phyloP scores from a whole-genome alignment of 2,113 vertebrate genomes.

The Boulengeromyrus knoepffleri region DNA sequence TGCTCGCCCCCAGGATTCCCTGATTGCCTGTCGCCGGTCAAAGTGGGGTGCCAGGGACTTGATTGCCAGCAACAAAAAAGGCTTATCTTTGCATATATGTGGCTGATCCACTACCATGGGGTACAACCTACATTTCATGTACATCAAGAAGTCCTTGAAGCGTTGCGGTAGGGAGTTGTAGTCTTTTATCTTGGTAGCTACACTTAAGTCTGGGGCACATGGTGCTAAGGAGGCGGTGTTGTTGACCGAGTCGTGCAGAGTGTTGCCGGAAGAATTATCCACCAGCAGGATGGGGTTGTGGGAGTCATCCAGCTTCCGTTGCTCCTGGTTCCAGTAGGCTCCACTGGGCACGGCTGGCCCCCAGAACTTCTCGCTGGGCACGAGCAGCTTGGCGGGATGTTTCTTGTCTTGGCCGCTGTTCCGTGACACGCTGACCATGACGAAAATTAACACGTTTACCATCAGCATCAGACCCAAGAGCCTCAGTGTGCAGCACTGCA shows the following conservation, averaged over 20 bases:
- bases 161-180: slow-evolving; percentile 70
- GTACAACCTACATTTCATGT: slow-evolving; percentile 78
- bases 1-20: slow-evolving; percentile 83
- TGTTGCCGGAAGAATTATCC: slow-evolving; percentile 33
- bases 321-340: slow-evolving; percentile 83
- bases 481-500: slow-evolving; percentile 69
- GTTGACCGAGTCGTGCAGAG: slow-evolving; percentile 59
- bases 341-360: slow-evolving; percentile 46
- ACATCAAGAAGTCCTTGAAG: slow-evolving; percentile 83
- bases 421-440: slow-evolving; percentile 71
- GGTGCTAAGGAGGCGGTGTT: slow-evolving; percentile 44
- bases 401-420: slow-evolving; percentile 53
- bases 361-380: slow-evolving; percentile 71
- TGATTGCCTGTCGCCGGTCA: slow-evolving; percentile 86
- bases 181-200: slow-evolving; percentile 58
- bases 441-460: slow-evolving; percentile 75
- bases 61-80: slow-evolving; percentile 79
- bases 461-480: slow-evolving; percentile 72
- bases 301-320: slow-evolving; percentile 69
- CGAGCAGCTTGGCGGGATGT: slow-evolving; percentile 38
- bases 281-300: slow-evolving; percentile 66
- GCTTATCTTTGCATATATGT: slow-evolving; percentile 64
- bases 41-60: slow-evolving; percentile 84
- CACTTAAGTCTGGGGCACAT: slow-evolving; percentile 66
- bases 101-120: slow-evolving; percentile 72